These are phyloP conservation scores for Notodonta dromedarius DNA, from an alignment of 2,888 invertebrate genomes.

Conservation along the genomic window DNA sequence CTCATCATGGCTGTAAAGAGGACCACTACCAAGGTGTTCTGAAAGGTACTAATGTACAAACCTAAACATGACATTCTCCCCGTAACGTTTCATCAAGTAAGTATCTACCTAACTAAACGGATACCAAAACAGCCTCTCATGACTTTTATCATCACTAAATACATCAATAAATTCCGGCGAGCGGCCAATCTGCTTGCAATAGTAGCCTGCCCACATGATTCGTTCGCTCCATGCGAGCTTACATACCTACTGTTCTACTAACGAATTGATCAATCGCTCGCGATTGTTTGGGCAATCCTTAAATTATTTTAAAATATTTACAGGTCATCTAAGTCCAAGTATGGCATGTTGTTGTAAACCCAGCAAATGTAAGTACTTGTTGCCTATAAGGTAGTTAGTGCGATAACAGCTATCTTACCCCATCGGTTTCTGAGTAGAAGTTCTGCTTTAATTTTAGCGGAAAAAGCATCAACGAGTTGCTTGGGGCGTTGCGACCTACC, in stretches of 20 bases:
- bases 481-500: constrained; percentile 74
- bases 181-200: too few species aligned
- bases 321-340: constrained; percentile 37
- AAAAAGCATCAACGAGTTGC: constrained; percentile 63
- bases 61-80: constrained; percentile 31
- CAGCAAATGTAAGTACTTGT: constrained; percentile 48
- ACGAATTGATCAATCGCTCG: too few species aligned
- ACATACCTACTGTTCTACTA: too few species aligned
- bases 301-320: constrained; percentile 19
- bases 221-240: too few species aligned
- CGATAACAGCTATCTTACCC: too few species aligned
- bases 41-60: constrained; percentile 26
- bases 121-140: too few species aligned
- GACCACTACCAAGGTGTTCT: neutral
- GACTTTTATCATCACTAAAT: too few species aligned
- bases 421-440: neutral
- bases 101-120: constrained; percentile 3
- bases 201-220: too few species aligned
- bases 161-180: too few species aligned
- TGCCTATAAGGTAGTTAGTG: neutral
- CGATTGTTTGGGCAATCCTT: too few species aligned
- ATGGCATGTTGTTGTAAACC: constrained; percentile 70
- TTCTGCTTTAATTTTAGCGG: constrained; percentile 45
- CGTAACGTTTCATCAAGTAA: constrained; percentile 23
- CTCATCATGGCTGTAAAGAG: neutral